Evolutionary conservation across 2,113 vertebrate species (phyloP).

Genomic region (Alectura lathami): DNA sequence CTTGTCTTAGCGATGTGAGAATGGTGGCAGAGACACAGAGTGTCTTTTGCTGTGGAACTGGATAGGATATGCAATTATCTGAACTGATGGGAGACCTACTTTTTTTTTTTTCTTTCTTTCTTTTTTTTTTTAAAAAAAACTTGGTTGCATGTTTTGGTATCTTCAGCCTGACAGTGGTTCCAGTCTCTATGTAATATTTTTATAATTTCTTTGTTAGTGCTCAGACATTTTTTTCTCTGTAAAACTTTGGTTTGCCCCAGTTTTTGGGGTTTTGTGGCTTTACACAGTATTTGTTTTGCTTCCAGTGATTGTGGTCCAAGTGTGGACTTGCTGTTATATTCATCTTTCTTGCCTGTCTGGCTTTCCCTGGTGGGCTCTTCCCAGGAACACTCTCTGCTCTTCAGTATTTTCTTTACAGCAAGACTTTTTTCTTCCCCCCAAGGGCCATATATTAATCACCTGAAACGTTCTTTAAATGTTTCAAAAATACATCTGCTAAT

Average conservation of each 20-base stretch:
- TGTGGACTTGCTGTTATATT: neutral
- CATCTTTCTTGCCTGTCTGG: neutral
- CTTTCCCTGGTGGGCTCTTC: neutral
- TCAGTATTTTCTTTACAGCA: neutral
- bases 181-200: neutral
- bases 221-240: neutral
- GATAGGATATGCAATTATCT: conserved; percentile 10
- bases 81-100: neutral
- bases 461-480: neutral
- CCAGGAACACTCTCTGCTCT: neutral
- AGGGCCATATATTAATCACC: neutral
- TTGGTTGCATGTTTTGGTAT: neutral
- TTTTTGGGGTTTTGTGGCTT: neutral
- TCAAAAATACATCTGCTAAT: neutral
- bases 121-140: neutral
- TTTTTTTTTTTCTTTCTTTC: neutral
- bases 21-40: conserved; percentile 22
- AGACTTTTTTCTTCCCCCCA: neutral
- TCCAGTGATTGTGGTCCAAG: neutral
- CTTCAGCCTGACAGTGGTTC: conserved; percentile 2
- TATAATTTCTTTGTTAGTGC: neutral
- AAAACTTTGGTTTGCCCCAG: neutral
- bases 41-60: neutral
- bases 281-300: neutral
- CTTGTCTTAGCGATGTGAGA: neutral